Conservation (phyloP, 2,888 invertebrate species). For the Aphodius granarius region DNA sequence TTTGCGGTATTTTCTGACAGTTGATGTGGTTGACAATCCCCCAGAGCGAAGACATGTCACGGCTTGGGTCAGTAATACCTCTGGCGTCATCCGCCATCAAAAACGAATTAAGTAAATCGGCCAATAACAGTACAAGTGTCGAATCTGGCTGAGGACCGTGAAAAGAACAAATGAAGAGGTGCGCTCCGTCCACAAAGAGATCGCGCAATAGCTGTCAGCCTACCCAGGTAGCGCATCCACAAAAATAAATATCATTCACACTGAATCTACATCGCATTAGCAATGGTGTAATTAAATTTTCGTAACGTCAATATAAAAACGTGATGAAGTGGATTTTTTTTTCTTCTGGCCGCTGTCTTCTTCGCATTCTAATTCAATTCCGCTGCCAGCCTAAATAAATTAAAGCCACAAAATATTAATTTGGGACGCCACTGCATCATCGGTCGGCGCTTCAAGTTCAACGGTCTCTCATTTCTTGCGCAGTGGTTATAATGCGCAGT, state of each 20-base stretch:
- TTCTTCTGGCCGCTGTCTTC: background rate
- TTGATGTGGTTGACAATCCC: background rate
- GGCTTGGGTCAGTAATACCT: background rate
- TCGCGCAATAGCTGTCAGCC: background rate
- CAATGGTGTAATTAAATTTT: constrained; percentile 1
- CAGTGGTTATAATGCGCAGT: background rate
- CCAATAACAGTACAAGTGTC: background rate
- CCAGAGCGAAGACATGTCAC: background rate
- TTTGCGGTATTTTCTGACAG: background rate
- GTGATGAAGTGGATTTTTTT: constrained; percentile 2
- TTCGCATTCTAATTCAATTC: background rate
- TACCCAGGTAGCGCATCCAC: background rate
- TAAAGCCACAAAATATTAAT: constrained; percentile 2
- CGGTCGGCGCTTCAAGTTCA: background rate
- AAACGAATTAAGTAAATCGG: background rate
- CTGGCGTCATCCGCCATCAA: background rate
- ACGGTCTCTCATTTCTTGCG: background rate
- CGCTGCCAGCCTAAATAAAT: background rate
- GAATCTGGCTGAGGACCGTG: background rate
- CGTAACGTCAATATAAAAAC: constrained; percentile 7
- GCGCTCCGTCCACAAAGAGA: background rate
- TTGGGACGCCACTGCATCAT: background rate
- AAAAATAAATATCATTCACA: background rate
- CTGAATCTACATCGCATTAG: background rate
- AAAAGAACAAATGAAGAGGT: background rate